Evolutionary conservation across 2,888 invertebrate species (phyloP).

Genomic region (Hipparchia sbordonii): DNA sequence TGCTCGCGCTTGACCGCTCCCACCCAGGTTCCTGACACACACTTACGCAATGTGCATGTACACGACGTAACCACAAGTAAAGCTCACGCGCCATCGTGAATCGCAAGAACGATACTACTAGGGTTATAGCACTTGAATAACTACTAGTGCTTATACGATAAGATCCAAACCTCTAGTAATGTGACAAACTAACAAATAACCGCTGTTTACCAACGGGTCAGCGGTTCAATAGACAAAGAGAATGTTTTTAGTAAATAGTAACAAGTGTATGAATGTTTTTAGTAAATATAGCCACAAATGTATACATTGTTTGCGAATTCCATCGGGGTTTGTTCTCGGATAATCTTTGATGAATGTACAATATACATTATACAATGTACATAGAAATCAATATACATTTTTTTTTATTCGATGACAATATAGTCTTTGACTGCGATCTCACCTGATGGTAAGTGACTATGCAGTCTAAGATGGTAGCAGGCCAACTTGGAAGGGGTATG

Average conservation of each 20-base stretch:
- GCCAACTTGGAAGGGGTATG: too few relatives aligned
- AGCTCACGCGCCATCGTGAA: too few relatives aligned
- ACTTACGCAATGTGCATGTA: too few relatives aligned
- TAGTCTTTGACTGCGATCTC: too few relatives aligned
- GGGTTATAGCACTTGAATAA: not conserved
- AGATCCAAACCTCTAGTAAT: constrained; percentile 25
- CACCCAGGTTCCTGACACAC: too few relatives aligned
- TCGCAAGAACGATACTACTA: not conserved
- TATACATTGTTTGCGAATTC: constrained; percentile 46
- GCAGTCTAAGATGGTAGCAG: too few relatives aligned
- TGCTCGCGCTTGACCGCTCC: too few relatives aligned
- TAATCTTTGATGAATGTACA: not conserved
- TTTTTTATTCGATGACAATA: too few relatives aligned
- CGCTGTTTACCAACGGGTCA: constrained; percentile 44
- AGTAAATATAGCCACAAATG: constrained; percentile 42
- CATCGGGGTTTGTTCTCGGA: constrained; percentile 24
- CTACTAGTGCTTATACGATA: constrained; percentile 9
- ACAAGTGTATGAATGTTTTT: constrained; percentile 40
- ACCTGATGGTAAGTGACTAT: too few relatives aligned
- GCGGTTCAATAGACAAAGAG: constrained; percentile 47
- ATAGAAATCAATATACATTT: too few relatives aligned
- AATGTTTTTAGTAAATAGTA: constrained; percentile 34
- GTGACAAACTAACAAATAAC: constrained; percentile 26
- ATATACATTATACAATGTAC: not conserved
- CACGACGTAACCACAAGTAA: too few relatives aligned